Conservation (phyloP, 2,113 vertebrate species). For the Tupaia tana region DNA sequence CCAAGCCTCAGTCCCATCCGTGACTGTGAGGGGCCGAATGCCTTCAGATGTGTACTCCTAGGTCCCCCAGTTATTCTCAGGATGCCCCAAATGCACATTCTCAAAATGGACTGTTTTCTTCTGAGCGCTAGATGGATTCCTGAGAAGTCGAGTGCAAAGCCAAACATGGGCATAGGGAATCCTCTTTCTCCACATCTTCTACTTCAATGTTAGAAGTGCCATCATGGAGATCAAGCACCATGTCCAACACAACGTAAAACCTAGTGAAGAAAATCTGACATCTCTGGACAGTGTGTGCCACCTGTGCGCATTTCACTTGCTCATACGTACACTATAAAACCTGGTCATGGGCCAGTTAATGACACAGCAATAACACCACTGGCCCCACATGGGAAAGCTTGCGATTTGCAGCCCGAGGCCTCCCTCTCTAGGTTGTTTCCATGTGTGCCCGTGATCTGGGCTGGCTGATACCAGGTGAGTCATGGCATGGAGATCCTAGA, state of each 20-base stretch:
- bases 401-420: too few relatives aligned
- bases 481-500: too few relatives aligned
- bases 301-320: not conserved
- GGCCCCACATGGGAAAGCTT: too few relatives aligned
- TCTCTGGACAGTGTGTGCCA: fast-evolving
- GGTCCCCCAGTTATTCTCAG: too few relatives aligned
- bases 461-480: too few relatives aligned
- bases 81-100: not conserved
- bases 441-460: too few relatives aligned
- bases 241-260: fast-evolving
- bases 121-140: not conserved
- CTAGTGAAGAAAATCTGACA: not conserved
- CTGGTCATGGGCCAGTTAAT: too few relatives aligned
- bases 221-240: fast-evolving
- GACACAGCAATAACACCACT: too few relatives aligned
- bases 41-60: not conserved
- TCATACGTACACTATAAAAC: not conserved
- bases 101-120: not conserved
- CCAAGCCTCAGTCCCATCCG: not conserved
- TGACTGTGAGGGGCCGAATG: not conserved
- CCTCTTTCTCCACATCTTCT: too few relatives aligned
- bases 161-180: fast-evolving
- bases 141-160: not conserved
- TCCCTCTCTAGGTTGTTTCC: too few relatives aligned
- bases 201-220: not conserved